Evolutionary conservation across 2,888 invertebrate species (phyloP), one percentile per base, ranked within the genome.

Genomic region (Dorcus parallelipipedus): DNA sequence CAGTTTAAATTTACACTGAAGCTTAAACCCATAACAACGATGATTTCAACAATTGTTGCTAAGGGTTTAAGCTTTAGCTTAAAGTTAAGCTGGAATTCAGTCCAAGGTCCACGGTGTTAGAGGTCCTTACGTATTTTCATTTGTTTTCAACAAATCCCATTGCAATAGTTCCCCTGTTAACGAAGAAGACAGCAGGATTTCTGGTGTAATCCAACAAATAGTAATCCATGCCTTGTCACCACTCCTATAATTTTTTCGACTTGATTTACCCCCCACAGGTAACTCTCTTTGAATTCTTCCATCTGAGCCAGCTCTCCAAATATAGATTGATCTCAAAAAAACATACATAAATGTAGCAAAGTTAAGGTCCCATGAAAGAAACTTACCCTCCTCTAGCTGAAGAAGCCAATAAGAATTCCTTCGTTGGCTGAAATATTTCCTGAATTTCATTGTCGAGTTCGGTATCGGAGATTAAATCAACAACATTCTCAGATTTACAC

Each of bases 261-360:
- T 59, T 78, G 66, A 74, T 8, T 56, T 50, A 2, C 20, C 14
- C 1, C 53, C 9, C 38, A 54, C 50, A 6, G 52, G 49, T 9
- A 82, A 64, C 51, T 75, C 73, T 7, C 71, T 69, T 68, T 83
- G 79, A 65, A 77, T 76, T 62, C 81, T 72, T 6, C 83, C 83
- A 71, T 86, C 87, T 7, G 84, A 84, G 14, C 84, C 80, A 59
- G 86, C 86, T 42, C 84, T 82, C 88, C 88, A 89, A 58, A 89
- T 80, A 62, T 81, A 82, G 49, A 89, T 76, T 50, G 78, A 78
- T 39, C 86, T 85, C 3, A 7, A 33, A 56, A 56, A 40, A 14
- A 40, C 65, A 62, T 43, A 59, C 59, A 45, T 54, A 38, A 53
- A 33, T 33, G 26, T 33, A 33, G 26, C 6, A 7, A 4, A 4